Evolutionary conservation across 1,140 invertebrate genomes (phyloP), one percentile per base, ranked within the genome.

Genomic region (Brachionus rotundiformis): DNA sequence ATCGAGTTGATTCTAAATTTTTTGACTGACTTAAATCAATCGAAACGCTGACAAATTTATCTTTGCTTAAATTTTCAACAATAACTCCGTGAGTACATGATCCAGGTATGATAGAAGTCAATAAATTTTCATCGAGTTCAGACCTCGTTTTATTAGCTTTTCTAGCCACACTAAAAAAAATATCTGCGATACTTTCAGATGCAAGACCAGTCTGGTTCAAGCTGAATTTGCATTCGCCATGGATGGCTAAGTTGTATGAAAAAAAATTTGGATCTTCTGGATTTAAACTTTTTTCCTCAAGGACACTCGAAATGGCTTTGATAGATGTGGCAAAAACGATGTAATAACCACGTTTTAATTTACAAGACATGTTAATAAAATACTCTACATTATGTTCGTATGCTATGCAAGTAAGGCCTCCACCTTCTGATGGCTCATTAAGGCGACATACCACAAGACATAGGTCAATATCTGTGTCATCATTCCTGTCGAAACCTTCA

Each of bases 321-420:
- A 79, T 54, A 11, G 76, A 79, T 36, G 76, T 79, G 23, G 76
- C 76, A 33, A 79, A 59, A 49, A 79, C 59, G 7, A 79, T 59
- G 47, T 79, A 79, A 36, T 19, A 59, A 39, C 76, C 76, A 25
- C 44, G 31, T 19, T 31, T 54, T 63, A 79, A 63, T 54, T 59
- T 36, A 36, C 47, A 54, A 23, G 76, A 79, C 23, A 79, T 5
- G 23, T 54, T 79, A 13, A 79, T 79, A 39, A 79, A 79, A 41
- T 79, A 79, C 29, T 79, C 76, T 1, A 79, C 76, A 63, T 79
- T 79, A 11, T 79, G 76, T 27, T 79, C 76, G 23, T 39, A 79
- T 7, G 31, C 33, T 39, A 59, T 19, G 59, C 76, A 79, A 23
- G n/a, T 41, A 7, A 79, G 47, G 2, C 47, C 47, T 11, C 39